Conservation (phyloP, 2,113 vertebrate species). For the Oncorhynchus clarkii region DNA sequence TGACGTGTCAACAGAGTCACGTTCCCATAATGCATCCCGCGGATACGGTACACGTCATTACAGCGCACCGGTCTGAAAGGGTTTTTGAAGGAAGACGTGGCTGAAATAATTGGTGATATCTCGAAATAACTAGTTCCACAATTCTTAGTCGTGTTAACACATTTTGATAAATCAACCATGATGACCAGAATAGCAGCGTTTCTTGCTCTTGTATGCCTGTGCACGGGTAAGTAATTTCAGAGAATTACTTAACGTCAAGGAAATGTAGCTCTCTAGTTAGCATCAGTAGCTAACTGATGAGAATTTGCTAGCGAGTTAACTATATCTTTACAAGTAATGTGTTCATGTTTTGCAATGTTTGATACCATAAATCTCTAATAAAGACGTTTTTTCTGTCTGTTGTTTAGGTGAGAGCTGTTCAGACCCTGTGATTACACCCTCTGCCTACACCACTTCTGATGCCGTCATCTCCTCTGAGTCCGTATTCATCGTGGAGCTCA, state of each 20-base stretch:
- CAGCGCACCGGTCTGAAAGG: constrained; percentile 29
- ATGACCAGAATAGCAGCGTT: constrained; percentile 63
- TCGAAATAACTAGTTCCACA: background rate
- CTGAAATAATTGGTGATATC: background rate
- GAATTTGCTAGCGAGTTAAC: too few species aligned
- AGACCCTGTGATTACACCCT: constrained; percentile 84
- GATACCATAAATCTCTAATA: too few species aligned
- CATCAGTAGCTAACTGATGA: too few species aligned
- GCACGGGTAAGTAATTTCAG: constrained; percentile 58
- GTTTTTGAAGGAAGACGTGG: background rate
- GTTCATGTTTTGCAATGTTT: too few species aligned
- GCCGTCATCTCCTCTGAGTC: constrained; percentile 90
- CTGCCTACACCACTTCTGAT: constrained; percentile 89
- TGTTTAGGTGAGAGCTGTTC: constrained; percentile 82
- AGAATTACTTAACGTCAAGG: background rate
- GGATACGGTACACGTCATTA: constrained; percentile 37
- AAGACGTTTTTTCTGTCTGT: background rate
- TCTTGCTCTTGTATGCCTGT: constrained; percentile 53
- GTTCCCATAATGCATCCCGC: constrained; percentile 50
- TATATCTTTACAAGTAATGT: too few species aligned
- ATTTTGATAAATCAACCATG: background rate
- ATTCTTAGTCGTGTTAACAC: too few species aligned
- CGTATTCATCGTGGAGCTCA: constrained; percentile 90
- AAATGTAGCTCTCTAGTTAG: background rate
- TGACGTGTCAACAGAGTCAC: background rate